Evolutionary conservation across 2,113 vertebrate genomes (phyloP).

Genomic region (Ammodytes dubius): DNA sequence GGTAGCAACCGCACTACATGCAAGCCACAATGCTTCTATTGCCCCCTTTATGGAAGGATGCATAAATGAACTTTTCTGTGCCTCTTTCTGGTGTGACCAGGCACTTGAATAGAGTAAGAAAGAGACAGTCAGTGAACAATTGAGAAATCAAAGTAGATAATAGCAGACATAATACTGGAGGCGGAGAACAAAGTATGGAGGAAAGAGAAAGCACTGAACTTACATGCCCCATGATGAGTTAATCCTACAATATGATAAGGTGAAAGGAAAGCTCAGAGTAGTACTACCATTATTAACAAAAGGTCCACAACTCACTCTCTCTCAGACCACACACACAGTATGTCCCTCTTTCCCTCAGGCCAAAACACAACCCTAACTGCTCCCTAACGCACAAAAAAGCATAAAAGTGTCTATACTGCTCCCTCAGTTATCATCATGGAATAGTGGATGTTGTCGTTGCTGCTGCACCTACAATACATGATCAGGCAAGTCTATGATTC

Average conservation of each 20-base stretch:
- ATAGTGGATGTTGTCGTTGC: conserved; percentile 35
- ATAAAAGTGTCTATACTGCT: neutral
- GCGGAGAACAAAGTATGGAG: neutral
- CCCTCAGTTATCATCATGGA: conserved; percentile 13
- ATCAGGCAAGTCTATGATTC: conserved; percentile 76
- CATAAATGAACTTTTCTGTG: neutral
- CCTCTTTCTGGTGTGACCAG: neutral
- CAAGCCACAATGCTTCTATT: neutral
- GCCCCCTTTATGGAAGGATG: neutral
- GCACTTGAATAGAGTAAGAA: neutral
- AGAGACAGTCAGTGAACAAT: neutral
- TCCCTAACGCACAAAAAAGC: neutral
- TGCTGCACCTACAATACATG: conserved; percentile 60
- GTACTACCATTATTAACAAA: neutral
- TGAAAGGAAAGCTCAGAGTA: neutral
- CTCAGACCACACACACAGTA: neutral
- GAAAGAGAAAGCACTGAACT: neutral
- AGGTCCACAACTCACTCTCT: neutral
- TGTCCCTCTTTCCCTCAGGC: neutral
- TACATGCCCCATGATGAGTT: conserved; percentile 2
- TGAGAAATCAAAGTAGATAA: neutral
- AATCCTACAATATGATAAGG: neutral
- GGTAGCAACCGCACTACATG: neutral
- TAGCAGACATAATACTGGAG: neutral
- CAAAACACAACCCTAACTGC: neutral